Base-by-base conservation (phyloP, 1,140 invertebrate genomes). In the Leguminivora glycinivorella region DNA sequence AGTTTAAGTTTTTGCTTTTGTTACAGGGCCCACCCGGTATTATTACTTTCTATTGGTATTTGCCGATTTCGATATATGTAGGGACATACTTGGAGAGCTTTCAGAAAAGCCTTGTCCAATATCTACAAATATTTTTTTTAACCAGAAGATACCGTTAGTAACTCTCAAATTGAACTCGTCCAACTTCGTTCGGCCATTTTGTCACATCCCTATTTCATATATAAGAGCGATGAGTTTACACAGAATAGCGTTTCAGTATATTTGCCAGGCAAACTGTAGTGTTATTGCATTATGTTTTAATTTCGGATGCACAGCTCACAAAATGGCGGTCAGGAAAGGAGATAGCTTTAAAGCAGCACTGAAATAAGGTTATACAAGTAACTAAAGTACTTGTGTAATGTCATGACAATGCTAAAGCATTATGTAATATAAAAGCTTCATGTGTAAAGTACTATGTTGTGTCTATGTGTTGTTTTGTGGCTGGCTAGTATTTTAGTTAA, bases 251-350 rank as follows among this genome's bases (percentile, higher is more conserved):
- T 25, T 58, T 58, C 56, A 58, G 56, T 29, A 14, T 58, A 58
- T 58, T 52, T 52, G 24, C 56, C 25, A n/a, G 22, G 56, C 25
- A 58, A 58, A 58, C 25, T 58, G 56, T 58, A 58, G 56, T 58
- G 25, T 58, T 58, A 58, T 58, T 58, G 29, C 56, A 58, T 58
- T 58, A 58, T 58, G 56, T 58, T 58, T 58, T 58, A 58, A 58
- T 25, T 58, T 29, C 12, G 25, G 56, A 58, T 26, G 56, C 56
- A 12, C 24, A 14, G 56, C 25, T 58, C 56, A 7, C 47, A 58
- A 58, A 58, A 58, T 58, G 56, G 56, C 56, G 56, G 22, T 58
- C 56, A 58, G 24, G 56, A 22, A 52, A 17, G 19, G 19, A 52
- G 47, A 52, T 22, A 9, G 47, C 17, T 52, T 52, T 52, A 52